Conservation (phyloP, 2,797 vertebrate genomes). For the Saxicola maurus region DNA sequence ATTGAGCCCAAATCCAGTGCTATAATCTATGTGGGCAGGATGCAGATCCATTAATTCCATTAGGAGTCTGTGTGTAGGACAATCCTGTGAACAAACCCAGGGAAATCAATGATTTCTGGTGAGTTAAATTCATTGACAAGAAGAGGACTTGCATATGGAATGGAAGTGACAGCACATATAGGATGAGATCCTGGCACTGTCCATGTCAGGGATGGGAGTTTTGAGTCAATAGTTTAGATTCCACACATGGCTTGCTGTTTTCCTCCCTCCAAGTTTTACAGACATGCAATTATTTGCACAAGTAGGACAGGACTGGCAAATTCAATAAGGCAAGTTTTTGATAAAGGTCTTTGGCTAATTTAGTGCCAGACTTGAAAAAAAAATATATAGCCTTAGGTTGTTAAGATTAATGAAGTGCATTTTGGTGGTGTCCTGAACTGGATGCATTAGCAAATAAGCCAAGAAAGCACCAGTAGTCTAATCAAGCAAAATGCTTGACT, state of each 20-base stretch:
- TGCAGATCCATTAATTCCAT: neutral
- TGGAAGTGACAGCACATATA: neutral
- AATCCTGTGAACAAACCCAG: neutral
- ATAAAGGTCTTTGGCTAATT: slow-evolving; percentile 22
- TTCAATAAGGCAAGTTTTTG: slow-evolving; percentile 18
- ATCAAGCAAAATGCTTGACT: neutral
- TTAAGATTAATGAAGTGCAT: slow-evolving; percentile 13
- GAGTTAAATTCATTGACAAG: neutral
- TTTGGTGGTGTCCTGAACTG: neutral
- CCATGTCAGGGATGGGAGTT: neutral
- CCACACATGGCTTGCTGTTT: neutral
- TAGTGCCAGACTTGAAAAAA: neutral
- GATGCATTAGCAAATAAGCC: slow-evolving; percentile 4
- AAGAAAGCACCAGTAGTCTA: neutral
- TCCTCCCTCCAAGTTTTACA: neutral
- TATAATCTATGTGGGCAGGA: neutral
- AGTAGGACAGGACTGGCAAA: neutral
- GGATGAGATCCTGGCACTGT: neutral
- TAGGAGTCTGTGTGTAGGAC: neutral
- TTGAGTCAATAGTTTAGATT: slow-evolving; percentile 13
- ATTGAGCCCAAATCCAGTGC: neutral
- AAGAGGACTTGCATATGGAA: neutral
- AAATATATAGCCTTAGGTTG: neutral
- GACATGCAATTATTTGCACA: slow-evolving; percentile 6
- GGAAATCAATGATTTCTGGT: slow-evolving; percentile 22